Evolutionary conservation across 2,888 invertebrate species (phyloP), one percentile per base, ranked within the genome.

Genomic region (Odontocolon sp.): DNA sequence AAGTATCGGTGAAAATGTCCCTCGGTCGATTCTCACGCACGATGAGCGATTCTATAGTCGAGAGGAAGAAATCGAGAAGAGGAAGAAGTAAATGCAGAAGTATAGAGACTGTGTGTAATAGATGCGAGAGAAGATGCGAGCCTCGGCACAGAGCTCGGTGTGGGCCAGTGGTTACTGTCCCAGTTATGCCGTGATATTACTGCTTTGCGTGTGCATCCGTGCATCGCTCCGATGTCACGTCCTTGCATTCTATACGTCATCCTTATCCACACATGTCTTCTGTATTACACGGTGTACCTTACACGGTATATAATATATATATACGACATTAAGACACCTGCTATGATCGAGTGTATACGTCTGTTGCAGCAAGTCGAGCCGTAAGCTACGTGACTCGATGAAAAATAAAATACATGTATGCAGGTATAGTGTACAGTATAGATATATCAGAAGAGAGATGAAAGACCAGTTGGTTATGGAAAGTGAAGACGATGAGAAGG

Each of bases 91-190:
- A 21, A 31, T 16, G 38, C 56, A 31, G 45, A 31, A 31, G 45
- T 54, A 26, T 1, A 14, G 9, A 18, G 31, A 59, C 9, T 38
- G 23, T 67, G 36, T 57, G 63, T 63, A 68, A 77, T 67, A 71
- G 52, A 42, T 72, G 54, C 42, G 40, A 68, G 68, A 26, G 23
- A 61, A 52, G 68, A 72, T 69, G 68, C 21, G 40, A 47, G 40
- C 38, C 16, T 8, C 42, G 52, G 23, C 31, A 45, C 52, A 3
- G 40, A 38, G 28, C 33, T 31, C 38, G 21, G 57, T 75, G 50
- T 64, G 68, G 72, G 77, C 77, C 68, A 77, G 72, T 77, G 59
- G 77, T 77, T 59, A 52, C 77, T 73, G 77, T 77, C 77, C 77
- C 77, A 77, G 72, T 77, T 77, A 73, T 77, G 63, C 57, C 61